phyloP scores from a whole-genome alignment of 1,140 invertebrate genomes.

The Drosophila elegans region DNA sequence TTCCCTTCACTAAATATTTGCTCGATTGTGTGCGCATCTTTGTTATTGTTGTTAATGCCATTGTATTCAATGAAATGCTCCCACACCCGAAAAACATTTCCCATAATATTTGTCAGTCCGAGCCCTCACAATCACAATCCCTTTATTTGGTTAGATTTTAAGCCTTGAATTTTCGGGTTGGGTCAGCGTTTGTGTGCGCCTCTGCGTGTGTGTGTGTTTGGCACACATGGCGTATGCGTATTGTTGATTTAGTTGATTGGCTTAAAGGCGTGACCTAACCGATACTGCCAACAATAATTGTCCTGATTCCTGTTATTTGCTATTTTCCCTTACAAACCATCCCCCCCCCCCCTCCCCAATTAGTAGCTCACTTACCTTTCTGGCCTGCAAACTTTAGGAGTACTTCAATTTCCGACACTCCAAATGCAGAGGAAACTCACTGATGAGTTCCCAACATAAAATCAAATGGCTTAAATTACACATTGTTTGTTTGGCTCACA shows the following conservation, averaged over 20 bases:
- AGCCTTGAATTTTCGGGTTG: conserved; percentile 65
- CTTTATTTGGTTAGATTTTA: conserved; percentile 50
- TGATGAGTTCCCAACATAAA: conserved; percentile 24
- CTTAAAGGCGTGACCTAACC: conserved; percentile 59
- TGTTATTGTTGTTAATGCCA: conserved; percentile 50
- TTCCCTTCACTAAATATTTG: conserved; percentile 73
- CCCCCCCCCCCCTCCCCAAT: conserved; percentile 37
- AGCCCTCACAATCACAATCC: conserved; percentile 15
- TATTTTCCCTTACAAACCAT: no score
- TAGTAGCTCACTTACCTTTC: conserved; percentile 49
- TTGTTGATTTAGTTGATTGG: conserved; percentile 78
- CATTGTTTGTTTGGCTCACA: conserved; percentile 24
- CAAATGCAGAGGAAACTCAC: conserved; percentile 24
- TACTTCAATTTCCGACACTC: conserved; percentile 22
- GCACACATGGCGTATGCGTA: conserved; percentile 67
- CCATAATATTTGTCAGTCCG: conserved; percentile 48
- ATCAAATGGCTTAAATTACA: conserved; percentile 24
- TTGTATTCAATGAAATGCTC: conserved; percentile 55
- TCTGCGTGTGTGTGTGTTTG: conserved; percentile 24
- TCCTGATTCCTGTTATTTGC: conserved; percentile 59
- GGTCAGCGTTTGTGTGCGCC: conserved; percentile 22
- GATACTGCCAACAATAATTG: conserved; percentile 66
- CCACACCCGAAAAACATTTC: conserved; percentile 47
- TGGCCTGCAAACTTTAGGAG: conserved; percentile 7
- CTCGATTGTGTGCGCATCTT: conserved; percentile 48